Evolutionary conservation across 2,797 vertebrate genomes (phyloP), one percentile per base, ranked within the genome.

Genomic region (Orestias chungarensis): DNA sequence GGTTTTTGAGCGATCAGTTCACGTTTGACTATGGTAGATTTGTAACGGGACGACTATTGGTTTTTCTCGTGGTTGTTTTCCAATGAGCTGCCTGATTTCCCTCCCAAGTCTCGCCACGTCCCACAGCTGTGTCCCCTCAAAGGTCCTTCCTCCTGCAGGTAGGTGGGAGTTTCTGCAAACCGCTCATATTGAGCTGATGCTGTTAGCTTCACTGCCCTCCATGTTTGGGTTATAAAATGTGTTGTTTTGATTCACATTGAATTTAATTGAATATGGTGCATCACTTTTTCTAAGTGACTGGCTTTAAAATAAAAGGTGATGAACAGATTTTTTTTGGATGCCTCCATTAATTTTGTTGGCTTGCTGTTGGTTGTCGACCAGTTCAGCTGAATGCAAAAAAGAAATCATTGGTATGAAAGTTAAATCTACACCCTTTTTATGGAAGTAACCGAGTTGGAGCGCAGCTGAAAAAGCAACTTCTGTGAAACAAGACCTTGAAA

Each of bases 271-370:
- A 93, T 91, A 90, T 89, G 81, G 84, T 93, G 84, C 84, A 86
- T 86, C 87, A 87, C 73, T 85, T 79, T 49, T 83, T 44, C 62
- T 89, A 83, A 86, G 86, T 88, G 92, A 91, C 74, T 93, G 92
- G 90, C 91, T 90, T 92, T 82, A 92, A 93, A 95, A 95, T 95
- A 95, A 95, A 95, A 91, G 89, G 90, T 94, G 88, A 92, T 93
- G 74, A 91, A 92, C 92, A 89, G 92, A 93, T 93, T 91, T 87
- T 91, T n/a, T 87, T 91, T 87, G 91, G 89, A 93, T 94, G 92
- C 90, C 92, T 93, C 78, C 59, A 91, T 93, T 93, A 92, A 93
- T 94, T 95, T 87, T 94, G 84, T 89, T 88, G 83, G 92, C 89
- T 88, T 89, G 87, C 84, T 86, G 75, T 90, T 70, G 90, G 90